Conservation (phyloP, 2,113 vertebrate genomes). For the Drymodes brunneopygia region DNA sequence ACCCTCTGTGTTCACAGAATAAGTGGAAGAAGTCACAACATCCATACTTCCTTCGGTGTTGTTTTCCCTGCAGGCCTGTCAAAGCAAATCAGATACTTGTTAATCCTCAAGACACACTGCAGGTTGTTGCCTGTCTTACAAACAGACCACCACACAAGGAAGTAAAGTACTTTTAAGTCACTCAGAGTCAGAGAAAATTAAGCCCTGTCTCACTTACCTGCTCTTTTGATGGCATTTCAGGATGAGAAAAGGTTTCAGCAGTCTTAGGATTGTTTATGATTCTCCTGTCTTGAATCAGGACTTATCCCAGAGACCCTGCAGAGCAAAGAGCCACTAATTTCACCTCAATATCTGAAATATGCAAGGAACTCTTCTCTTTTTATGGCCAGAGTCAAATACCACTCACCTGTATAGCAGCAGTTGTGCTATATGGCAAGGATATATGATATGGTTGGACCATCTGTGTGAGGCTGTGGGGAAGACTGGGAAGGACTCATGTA, state of each 20-base stretch:
- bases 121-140: background rate
- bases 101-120: background rate
- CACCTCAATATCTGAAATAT: background rate
- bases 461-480: background rate
- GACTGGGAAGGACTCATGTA: background rate
- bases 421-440: rapidly evolving
- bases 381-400: background rate
- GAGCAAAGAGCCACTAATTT: background rate
- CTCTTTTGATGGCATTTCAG: background rate
- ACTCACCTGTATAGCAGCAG: background rate
- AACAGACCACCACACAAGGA: background rate
- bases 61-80: background rate
- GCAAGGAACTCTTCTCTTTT: background rate
- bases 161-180: background rate
- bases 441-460: background rate
- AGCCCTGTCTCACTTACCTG: background rate
- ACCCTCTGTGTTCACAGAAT: background rate
- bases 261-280: background rate
- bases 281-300: background rate
- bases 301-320: background rate
- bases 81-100: background rate
- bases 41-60: background rate
- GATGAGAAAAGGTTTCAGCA: background rate
- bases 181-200: background rate
- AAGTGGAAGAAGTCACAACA: background rate